Conservation (phyloP, 64 coral and sea anemone genomes). For the Montipora sp. region DNA sequence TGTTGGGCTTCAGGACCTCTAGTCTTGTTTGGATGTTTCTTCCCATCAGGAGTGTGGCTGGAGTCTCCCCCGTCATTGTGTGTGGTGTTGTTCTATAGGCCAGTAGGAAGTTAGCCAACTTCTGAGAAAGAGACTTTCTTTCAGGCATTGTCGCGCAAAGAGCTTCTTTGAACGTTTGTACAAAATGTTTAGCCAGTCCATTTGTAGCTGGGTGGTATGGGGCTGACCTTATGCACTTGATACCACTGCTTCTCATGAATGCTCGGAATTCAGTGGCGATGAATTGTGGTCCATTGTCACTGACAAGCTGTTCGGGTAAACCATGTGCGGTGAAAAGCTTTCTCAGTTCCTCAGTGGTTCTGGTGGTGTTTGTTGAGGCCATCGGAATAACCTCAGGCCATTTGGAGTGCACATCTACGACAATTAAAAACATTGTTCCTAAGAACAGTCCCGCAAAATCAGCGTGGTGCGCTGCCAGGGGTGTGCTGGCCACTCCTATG, state of each 20-base stretch:
- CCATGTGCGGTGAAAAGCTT: background rate
- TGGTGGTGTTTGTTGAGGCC: background rate
- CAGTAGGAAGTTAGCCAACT: too few species aligned
- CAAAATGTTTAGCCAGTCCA: background rate
- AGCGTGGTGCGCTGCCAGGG: too few species aligned
- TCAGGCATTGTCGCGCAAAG: too few species aligned
- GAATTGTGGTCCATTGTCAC: constrained; percentile 6
- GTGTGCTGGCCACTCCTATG: too few species aligned
- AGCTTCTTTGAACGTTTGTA: constrained; percentile 1
- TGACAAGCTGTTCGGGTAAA: background rate
- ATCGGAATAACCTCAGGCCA: background rate
- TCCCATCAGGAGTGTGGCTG: too few species aligned
- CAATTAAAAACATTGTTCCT: too few species aligned
- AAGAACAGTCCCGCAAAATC: too few species aligned
- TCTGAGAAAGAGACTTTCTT: too few species aligned
- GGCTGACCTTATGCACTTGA: background rate
- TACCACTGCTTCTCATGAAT: background rate
- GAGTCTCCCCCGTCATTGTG: too few species aligned
- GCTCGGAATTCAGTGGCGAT: background rate
- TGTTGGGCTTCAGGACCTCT: too few species aligned
- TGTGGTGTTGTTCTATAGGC: too few species aligned
- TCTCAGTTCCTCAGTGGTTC: background rate
- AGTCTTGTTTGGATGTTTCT: too few species aligned
- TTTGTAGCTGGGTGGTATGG: background rate
- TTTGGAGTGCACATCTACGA: background rate